Percentiles rank a stretch among this genome's conserved stretches.
phyloP scores from a whole-genome alignment of 2,888 invertebrate genomes.

The Cremastobaeus sp. region DNA sequence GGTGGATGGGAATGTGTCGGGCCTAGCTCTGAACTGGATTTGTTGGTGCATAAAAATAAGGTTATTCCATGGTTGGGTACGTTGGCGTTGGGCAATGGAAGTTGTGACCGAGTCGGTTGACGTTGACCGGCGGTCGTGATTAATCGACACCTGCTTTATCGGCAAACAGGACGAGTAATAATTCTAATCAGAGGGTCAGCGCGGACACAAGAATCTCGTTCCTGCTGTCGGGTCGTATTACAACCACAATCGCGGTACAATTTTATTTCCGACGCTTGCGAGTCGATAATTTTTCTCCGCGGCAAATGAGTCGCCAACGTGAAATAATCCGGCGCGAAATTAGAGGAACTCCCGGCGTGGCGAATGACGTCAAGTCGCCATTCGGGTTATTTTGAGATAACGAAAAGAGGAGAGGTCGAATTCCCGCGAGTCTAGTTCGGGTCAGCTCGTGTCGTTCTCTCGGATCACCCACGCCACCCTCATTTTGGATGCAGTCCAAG shows the following conservation, averaged over 20 bases:
- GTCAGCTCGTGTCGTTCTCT: conserved; percentile 63
- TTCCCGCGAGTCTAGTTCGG: conserved; percentile 63
- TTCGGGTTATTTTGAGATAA: conserved; percentile 61
- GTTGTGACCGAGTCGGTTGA: too few species aligned
- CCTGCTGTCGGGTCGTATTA: too few species aligned
- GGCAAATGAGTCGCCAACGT: conserved; percentile 19
- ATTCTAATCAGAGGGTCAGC: conserved; percentile 8
- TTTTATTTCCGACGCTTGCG: neutral
- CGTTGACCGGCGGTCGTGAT: conserved; percentile 32
- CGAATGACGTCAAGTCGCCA: conserved; percentile 58
- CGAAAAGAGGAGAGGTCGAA: conserved; percentile 64
- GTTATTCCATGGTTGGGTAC: too few species aligned
- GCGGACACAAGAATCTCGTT: neutral
- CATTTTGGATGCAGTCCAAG: conserved; percentile 54
- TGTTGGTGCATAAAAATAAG: too few species aligned
- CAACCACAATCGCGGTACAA: neutral
- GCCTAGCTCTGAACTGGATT: too few species aligned
- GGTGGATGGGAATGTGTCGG: too few species aligned
- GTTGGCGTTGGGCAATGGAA: too few species aligned
- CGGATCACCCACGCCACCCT: conserved; percentile 59
- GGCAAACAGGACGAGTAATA: conserved; percentile 13
- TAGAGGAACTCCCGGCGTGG: conserved; percentile 45
- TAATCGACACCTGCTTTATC: conserved; percentile 28
- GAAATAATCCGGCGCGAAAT: conserved; percentile 49
- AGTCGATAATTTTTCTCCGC: neutral